Evolutionary conservation across 2,113 vertebrate species (phyloP), one percentile per base, ranked within the genome.

Genomic region (Psilopsiagon aurifrons): DNA sequence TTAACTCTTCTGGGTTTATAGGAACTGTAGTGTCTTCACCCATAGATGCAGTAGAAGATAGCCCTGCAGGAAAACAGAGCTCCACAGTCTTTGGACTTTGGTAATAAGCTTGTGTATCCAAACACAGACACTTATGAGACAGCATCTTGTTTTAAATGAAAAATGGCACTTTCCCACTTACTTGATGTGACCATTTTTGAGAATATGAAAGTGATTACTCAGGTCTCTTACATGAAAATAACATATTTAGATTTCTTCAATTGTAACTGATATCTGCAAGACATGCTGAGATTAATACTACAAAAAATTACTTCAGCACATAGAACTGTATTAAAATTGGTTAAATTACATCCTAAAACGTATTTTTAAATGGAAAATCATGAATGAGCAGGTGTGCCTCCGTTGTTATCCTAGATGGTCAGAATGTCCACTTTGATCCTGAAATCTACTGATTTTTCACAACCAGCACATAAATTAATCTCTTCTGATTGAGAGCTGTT

Each of bases 1-100:
- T 97, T 69, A 88, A 67, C 75, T 98, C 98, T 43, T 98, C 97
- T 23, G 96, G 47, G 4, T 86, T 68, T 6, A 94, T 17, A 23
- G 57, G 60, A 71, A 69, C 8, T 28, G 95, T 62, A 76, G 31
- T 71, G 55, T 55, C 51, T 90, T 98, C 95, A 71, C 28, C 25
- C 4, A 44, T 22, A 7, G 94, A 92, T 13, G 80, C 12, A 5
- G 97, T 88, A 70, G 97, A 95, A 41, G 14, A 37, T 52, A 7
- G 10, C 62, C 92, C 98, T 98, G 91, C 43, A 96, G 82, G 41
- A 89, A 89, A 83, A 83, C 2, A 94, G 49, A 66, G 3, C 7
- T n/a, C 16, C 67, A 20, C 6, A 55, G 23, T 52, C 35, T 70
- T 84, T 37, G 47, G n/a, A 69, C 4, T 62, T 80, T 11, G 7